Conservation (phyloP, 2,797 vertebrate genomes). For the Salarias fasciatus region DNA sequence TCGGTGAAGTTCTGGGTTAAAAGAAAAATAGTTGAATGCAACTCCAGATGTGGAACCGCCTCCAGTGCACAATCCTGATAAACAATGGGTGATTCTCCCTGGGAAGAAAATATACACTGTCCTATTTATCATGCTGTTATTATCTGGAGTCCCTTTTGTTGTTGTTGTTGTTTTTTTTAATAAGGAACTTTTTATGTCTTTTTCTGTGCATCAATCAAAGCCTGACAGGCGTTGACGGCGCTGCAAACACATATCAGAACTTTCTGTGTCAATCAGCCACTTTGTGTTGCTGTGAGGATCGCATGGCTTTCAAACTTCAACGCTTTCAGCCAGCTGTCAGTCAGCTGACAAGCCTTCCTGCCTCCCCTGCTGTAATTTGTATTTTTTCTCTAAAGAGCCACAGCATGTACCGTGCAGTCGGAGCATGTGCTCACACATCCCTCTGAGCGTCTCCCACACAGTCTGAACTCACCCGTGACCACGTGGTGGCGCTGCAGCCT, state of each 20-base stretch:
- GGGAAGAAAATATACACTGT: conserved; percentile 1
- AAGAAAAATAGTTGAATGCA: background rate
- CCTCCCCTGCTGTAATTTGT: conserved; percentile 5
- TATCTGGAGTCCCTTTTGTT: conserved; percentile 3
- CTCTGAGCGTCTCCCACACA: conserved; percentile 36
- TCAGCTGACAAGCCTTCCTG: conserved; percentile 5
- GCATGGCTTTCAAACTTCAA: conserved; percentile 13
- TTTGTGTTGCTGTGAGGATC: conserved; percentile 23
- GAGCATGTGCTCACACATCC: conserved; percentile 31
- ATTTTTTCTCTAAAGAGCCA: conserved; percentile 24
- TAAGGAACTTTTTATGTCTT: conserved; percentile 6
- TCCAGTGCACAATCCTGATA: background rate
- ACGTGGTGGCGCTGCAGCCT: conserved; percentile 59
- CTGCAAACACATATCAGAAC: background rate
- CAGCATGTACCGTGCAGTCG: conserved; percentile 17
- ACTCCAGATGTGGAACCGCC: too few relatives aligned
- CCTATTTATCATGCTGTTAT: conserved; percentile 16
- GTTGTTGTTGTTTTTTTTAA: conserved; percentile 11
- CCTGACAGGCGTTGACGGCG: conserved; percentile 9
- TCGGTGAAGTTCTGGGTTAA: background rate
- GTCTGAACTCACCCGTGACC: conserved; percentile 25
- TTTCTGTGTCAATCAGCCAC: conserved; percentile 9
- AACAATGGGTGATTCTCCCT: background rate
- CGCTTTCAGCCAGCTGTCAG: conserved; percentile 18
- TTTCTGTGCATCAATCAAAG: conserved; percentile 8